A percentile compares a stretch with the other conserved stretches of the same genome.
These are phyloP conservation scores for Drosophila micromelanica DNA, from an alignment of 1,140 invertebrate species.

Conservation along the genomic window DNA sequence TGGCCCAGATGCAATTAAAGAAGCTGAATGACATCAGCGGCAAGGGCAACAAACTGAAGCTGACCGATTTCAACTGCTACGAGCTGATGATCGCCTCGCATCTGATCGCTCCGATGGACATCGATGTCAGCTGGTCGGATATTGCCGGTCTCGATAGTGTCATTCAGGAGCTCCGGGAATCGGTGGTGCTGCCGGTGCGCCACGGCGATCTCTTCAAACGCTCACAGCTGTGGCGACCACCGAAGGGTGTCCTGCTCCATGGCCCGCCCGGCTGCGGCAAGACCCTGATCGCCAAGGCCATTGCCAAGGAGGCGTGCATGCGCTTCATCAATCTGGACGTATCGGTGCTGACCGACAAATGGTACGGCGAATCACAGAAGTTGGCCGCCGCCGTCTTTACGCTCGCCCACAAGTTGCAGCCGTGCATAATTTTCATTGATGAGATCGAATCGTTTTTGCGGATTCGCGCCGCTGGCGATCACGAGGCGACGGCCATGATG, in stretches of 20 bases:
- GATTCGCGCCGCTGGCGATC: constrained; percentile 93
- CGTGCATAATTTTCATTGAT: constrained; percentile 97
- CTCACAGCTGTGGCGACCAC: constrained; percentile 94
- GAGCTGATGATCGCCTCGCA: constrained; percentile 98
- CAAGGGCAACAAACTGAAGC: constrained; percentile 58
- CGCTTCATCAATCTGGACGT: constrained; percentile 98
- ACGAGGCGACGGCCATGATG: constrained; percentile 99
- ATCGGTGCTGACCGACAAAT: constrained; percentile 97
- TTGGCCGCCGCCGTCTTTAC: constrained; percentile 97
- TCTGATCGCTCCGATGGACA: constrained; percentile 94
- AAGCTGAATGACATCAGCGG: constrained; percentile 85
- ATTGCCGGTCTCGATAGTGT: constrained; percentile 95
- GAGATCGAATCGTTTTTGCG: constrained; percentile 99
- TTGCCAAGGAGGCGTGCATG: constrained; percentile 95
- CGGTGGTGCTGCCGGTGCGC: constrained; percentile 96
- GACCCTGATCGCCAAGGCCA: constrained; percentile 97
- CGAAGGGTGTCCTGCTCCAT: constrained; percentile 95
- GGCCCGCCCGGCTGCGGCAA: constrained; percentile 97
- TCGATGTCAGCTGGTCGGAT: constrained; percentile 93
- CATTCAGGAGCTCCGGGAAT: constrained; percentile 95
- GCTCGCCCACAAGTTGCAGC: constrained; percentile 95
- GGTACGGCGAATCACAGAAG: constrained; percentile 99
- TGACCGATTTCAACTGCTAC: constrained; percentile 91
- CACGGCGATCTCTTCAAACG: constrained; percentile 92
- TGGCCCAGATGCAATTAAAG: constrained; percentile 87